Evolutionary conservation across 2,797 vertebrate genomes (phyloP), one percentile per base, ranked within the genome.

Genomic region (Phrynocephalus forsythii): DNA sequence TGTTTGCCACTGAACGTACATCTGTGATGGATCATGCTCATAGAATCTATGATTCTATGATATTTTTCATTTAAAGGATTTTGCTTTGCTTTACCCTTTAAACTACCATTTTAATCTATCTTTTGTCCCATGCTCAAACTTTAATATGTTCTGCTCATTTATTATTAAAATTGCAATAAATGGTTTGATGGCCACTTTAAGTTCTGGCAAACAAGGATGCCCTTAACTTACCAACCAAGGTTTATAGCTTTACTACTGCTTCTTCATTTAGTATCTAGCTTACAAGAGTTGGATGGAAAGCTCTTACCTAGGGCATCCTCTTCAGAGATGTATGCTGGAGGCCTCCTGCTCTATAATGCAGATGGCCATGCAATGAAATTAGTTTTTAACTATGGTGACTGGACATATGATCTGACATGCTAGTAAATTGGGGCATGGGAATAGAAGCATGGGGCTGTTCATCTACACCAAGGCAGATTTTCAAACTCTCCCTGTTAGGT

Each of bases 81-180:
- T 78, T 6, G 38, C 28, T 60, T 82, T 68, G 60, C 50, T 72
- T 50, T 89, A 16, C 26, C 75, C 8, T 88, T 92, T 85, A 90
- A 30, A 84, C 16, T 67, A 15, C 76, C 84, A 50, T 86, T 90
- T 84, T 86, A 87, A 86, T 72, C 79, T 11, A 71, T 50, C 76
- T 1, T 13, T 89, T 72, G 67, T 9, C 44, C 1, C 0, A 86
- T 79, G 83, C 30, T 24, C 1, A 30, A 82, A 77, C 66, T 78
- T 89, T 90, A 90, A 84, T 91, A 90, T 90, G 88, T 93, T 91
- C 26, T 82, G 82, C 80, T 90, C 67, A 89, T 93, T 82, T 88
- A 85, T 91, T 94, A 84, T 86, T 91, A 84, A 92, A 80, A 69
- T 88, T 88, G 66, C 68, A 90, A 63, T 77, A 91, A 91, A 90